A percentile compares a stretch with the other conserved stretches of the same genome.
These are phyloP conservation scores for Okapia johnstoni DNA, from an alignment of 2,113 vertebrate species.

Conservation along the genomic window DNA sequence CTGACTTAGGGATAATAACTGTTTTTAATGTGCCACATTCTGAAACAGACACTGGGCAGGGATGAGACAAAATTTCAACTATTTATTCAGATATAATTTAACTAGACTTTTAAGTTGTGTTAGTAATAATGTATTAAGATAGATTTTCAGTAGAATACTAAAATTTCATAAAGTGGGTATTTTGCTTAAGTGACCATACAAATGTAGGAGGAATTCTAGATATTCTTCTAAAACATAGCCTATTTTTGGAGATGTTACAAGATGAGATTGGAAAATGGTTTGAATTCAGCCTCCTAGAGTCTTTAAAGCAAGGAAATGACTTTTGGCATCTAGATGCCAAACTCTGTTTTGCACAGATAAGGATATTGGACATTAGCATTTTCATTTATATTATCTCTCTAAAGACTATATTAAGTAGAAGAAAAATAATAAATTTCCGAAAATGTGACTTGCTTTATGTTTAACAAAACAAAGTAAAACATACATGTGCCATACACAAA, in stretches of 20 bases:
- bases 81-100: not conserved
- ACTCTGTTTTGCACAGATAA: not conserved
- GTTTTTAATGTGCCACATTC: not conserved
- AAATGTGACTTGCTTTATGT: not conserved
- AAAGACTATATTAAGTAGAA: slow-evolving; percentile 18
- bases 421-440: not conserved
- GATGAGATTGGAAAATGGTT: not conserved
- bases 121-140: not conserved
- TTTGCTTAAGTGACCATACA: not conserved
- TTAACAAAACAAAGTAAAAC: not conserved
- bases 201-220: not conserved
- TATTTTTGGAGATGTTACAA: not conserved
- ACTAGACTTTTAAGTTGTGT: not conserved
- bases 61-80: not conserved
- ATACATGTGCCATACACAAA: not conserved
- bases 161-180: not conserved
- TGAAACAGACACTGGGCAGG: not conserved
- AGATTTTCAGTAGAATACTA: not conserved
- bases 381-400: slow-evolving; percentile 2
- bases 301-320: not conserved
- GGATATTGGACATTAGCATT: not conserved
- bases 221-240: accelerated
- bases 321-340: not conserved
- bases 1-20: not conserved
- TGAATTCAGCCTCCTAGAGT: not conserved